These are phyloP conservation scores for Hepsetus odoe DNA, from an alignment of 2,113 vertebrate species.

Conservation along the genomic window DNA sequence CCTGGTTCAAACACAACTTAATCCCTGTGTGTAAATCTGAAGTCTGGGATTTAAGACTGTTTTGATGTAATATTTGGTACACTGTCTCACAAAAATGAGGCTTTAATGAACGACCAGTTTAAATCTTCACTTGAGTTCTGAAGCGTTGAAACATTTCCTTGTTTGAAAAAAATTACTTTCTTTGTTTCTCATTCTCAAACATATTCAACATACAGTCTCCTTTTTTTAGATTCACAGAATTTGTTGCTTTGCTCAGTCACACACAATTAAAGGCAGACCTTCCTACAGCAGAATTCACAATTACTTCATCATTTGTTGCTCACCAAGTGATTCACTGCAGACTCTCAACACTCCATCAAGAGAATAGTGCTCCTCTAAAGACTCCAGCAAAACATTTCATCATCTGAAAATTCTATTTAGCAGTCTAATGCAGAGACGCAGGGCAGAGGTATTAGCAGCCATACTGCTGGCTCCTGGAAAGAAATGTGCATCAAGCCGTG, in stretches of 20 bases:
- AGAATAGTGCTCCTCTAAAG: conserved; percentile 11
- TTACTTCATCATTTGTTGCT: neutral
- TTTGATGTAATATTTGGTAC: no score
- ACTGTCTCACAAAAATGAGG: no score
- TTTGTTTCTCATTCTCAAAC: conserved; percentile 7
- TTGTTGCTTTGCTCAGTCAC: conserved; percentile 28
- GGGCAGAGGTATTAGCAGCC: conserved; percentile 7
- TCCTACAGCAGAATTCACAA: neutral
- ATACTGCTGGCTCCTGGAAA: conserved; percentile 1
- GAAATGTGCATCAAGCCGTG: neutral
- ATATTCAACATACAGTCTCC: neutral
- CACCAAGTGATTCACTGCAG: conserved; percentile 1
- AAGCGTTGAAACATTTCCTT: neutral
- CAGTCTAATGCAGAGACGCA: conserved; percentile 13
- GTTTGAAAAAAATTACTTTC: neutral
- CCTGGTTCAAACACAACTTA: no score
- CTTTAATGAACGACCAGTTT: no score
- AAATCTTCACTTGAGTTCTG: neutral
- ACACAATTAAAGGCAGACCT: conserved; percentile 12
- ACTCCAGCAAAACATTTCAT: conserved; percentile 26
- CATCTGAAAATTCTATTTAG: conserved; percentile 23
- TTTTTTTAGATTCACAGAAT: neutral
- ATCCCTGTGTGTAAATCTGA: no score
- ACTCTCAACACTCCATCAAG: conserved; percentile 13
- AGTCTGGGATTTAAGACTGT: neutral